Evolutionary conservation across 2,113 vertebrate species (phyloP).

Genomic region (Motacilla tschutschensis): DNA sequence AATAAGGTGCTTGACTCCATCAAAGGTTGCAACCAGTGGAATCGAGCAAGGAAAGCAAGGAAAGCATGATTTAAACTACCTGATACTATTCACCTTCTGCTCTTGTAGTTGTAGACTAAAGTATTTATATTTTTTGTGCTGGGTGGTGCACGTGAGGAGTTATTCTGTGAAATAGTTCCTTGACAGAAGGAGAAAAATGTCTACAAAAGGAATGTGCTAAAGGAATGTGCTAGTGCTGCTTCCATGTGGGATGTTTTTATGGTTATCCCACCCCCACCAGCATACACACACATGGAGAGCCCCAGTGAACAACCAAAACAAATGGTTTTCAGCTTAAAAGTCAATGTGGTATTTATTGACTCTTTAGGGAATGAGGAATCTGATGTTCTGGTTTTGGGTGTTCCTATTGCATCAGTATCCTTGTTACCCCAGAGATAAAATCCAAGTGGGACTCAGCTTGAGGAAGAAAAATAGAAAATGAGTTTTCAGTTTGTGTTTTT

Average conservation of each 20-base stretch:
- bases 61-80: neutral
- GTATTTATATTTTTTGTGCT: neutral
- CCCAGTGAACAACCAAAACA: neutral
- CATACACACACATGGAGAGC: neutral
- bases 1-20: neutral
- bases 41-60: neutral
- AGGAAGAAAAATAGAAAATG: neutral
- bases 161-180: neutral
- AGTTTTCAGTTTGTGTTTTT: neutral
- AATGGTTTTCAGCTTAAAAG: neutral
- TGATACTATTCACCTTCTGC: neutral
- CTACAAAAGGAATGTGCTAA: neutral
- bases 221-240: neutral
- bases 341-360: neutral
- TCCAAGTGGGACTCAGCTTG: neutral
- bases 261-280: neutral
- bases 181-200: neutral
- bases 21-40: neutral
- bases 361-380: neutral
- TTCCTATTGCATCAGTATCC: neutral
- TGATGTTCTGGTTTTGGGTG: neutral
- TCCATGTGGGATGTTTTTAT: neutral
- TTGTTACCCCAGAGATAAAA: neutral
- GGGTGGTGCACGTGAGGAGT: neutral
- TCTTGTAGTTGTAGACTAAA: neutral